Evolutionary conservation across 2,888 invertebrate species (phyloP).

Genomic region (Phyllotreta cruciferae): DNA sequence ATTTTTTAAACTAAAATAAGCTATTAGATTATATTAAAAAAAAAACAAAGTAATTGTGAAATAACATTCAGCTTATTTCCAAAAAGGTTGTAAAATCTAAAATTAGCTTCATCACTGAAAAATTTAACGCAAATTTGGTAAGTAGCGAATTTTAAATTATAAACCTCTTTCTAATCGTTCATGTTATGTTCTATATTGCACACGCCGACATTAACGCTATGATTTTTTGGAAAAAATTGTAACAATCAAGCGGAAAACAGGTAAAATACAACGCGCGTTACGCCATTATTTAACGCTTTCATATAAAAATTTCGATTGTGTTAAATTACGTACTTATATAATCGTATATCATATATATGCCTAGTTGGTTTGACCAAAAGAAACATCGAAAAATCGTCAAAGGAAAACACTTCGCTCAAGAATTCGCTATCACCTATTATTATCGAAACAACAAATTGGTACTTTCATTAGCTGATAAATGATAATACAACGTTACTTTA

Average conservation of each 20-base stretch:
- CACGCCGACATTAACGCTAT: slow-evolving; percentile 8
- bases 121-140: background rate
- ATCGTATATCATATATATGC: background rate
- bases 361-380: slow-evolving; percentile 1
- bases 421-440: slow-evolving; percentile 2
- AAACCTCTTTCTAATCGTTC: slow-evolving; percentile 2
- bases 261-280: slow-evolving; percentile 16
- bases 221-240: slow-evolving; percentile 16
- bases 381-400: slow-evolving; percentile 1
- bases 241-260: slow-evolving; percentile 7
- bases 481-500: too few relatives aligned
- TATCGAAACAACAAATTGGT: background rate
- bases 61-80: too few relatives aligned
- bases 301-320: too few relatives aligned
- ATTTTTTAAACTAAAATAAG: too few relatives aligned
- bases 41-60: too few relatives aligned
- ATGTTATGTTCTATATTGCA: slow-evolving; percentile 14
- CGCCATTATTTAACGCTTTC: background rate
- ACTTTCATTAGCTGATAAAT: background rate
- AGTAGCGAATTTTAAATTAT: background rate
- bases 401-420: background rate
- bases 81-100: too few relatives aligned
- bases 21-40: too few relatives aligned
- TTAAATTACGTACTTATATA: too few relatives aligned
- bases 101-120: too few relatives aligned